A percentile compares a stretch with the other conserved stretches of the same genome.
Evolutionary conservation across 2,888 invertebrate species (phyloP).

Genomic region (Euplagia quadripunctaria): DNA sequence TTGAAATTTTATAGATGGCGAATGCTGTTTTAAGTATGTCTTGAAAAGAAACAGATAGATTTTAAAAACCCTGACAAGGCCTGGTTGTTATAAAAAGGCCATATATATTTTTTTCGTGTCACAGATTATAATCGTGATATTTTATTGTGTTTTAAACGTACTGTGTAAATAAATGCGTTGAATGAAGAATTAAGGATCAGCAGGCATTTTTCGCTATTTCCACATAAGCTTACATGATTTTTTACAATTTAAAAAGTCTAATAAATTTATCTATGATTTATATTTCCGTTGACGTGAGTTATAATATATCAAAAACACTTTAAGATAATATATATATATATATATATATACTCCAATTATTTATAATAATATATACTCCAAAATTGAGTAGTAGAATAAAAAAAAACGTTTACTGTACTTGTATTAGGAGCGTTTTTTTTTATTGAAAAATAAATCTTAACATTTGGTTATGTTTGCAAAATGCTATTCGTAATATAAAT

Average conservation of each 20-base stretch:
- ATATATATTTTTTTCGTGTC: too few relatives aligned
- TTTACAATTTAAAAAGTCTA: background rate
- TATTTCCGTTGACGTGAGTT: background rate
- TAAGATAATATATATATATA: background rate
- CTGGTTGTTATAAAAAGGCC: too few relatives aligned
- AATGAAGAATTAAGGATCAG: too few relatives aligned
- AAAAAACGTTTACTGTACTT: too few relatives aligned
- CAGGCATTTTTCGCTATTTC: too few relatives aligned
- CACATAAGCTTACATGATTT: background rate
- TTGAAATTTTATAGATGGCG: background rate
- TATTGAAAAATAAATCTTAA: background rate
- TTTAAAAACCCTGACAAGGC: too few relatives aligned
- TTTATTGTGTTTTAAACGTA: too few relatives aligned
- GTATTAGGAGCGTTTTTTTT: too few relatives aligned
- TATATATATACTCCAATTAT: too few relatives aligned
- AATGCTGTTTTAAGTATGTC: background rate
- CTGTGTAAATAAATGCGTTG: too few relatives aligned
- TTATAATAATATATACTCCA: background rate
- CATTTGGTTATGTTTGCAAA: background rate
- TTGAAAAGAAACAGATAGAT: background rate
- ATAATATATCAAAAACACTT: background rate
- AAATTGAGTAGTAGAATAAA: background rate
- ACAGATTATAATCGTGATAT: too few relatives aligned
- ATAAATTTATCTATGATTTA: background rate
- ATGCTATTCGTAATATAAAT: slow-evolving; percentile 37